These are phyloP conservation scores for Heliconius nattereri DNA, from an alignment of 1,140 invertebrate genomes.

Conservation along the genomic window DNA sequence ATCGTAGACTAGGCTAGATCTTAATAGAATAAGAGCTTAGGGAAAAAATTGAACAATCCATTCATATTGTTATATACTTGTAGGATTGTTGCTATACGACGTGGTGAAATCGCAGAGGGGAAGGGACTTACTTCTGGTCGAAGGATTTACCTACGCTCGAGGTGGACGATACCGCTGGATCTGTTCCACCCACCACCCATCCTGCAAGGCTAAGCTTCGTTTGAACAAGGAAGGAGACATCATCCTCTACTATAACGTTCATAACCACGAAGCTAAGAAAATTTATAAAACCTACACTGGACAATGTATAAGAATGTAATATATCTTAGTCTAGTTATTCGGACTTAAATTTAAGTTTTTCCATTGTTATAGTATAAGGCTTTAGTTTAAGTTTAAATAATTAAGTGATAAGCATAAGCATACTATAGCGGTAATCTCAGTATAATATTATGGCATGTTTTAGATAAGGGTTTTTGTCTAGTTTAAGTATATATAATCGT, in stretches of 20 bases:
- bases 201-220: conserved; percentile 51
- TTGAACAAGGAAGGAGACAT: conserved; percentile 39
- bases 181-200: conserved; percentile 50
- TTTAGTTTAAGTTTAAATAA: not conserved
- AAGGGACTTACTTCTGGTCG: conserved; percentile 47
- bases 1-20: not conserved
- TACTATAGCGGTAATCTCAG: conserved; percentile 17
- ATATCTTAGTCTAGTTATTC: not conserved
- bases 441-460: conserved; percentile 17
- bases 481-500: conserved; percentile 1
- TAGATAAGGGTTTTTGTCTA: conserved; percentile 11
- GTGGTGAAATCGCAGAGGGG: conserved; percentile 55
- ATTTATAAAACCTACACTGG: conserved; percentile 37
- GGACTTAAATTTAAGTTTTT: conserved; percentile 1
- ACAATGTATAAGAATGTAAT: conserved; percentile 21
- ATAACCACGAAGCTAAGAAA: conserved; percentile 50
- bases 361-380: not conserved
- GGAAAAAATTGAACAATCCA: not conserved
- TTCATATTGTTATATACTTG: conserved; percentile 18
- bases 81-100: conserved; percentile 40
- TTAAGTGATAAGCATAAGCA: not conserved
- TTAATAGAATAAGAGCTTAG: not conserved
- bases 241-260: conserved; percentile 38
- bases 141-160: conserved; percentile 52
- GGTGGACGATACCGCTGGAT: conserved; percentile 45